Base-by-base conservation (phyloP, 2,113 vertebrate species). In the Orientallactaga bullata region DNA sequence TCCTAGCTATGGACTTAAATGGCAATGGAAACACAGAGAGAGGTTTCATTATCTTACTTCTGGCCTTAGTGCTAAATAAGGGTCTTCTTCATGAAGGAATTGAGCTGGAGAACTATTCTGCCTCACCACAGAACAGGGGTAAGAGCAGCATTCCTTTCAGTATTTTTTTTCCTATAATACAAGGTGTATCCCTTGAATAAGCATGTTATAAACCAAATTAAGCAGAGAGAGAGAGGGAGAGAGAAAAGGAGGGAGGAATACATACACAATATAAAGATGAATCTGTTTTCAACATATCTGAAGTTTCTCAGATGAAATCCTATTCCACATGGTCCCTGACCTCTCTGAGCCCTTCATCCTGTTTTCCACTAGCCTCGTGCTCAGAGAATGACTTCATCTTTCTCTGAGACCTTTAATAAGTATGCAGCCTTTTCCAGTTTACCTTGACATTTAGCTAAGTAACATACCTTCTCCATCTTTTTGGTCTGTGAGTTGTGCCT, bases 1-100 rank as follows among this genome's bases (percentile, higher is more conserved):
- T 83, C 42, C 39, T 35, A 85, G 73, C 77, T 15, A 63, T 4
- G 10, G 20, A 74, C 51, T 91, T 81, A 93, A 77, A 69, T 85
- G 58, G 51, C 73, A 94, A 85, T 7, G 16, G 20, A 71, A 96
- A 92, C 69, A 4, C 28, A 74, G 80, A 55, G n/a, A 68, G 13
- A 81, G 28, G 9, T 16, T 37, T 82, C 32, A 42, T 78, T 71
- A n/a, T 65, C 47, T 17, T 51, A 51, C 77, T 83, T 92, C 82
- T 80, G 82, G 47, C 3, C 23, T 83, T 65, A 28, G 55, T 55
- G 61, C 55, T 18, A 83, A 83, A 72, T 83, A 65, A 5, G 42
- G 58, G 83, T 86, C 28, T 30, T 83, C 65, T 24, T 94, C 77
- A 63, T 76, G 76, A 76, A 84, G 92, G 26, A 88, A 94, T 85